A percentile compares a stretch with the other conserved stretches of the same genome.
Conservation (phyloP, 1,140 invertebrate species). For the Calycopis cecrops region DNA sequence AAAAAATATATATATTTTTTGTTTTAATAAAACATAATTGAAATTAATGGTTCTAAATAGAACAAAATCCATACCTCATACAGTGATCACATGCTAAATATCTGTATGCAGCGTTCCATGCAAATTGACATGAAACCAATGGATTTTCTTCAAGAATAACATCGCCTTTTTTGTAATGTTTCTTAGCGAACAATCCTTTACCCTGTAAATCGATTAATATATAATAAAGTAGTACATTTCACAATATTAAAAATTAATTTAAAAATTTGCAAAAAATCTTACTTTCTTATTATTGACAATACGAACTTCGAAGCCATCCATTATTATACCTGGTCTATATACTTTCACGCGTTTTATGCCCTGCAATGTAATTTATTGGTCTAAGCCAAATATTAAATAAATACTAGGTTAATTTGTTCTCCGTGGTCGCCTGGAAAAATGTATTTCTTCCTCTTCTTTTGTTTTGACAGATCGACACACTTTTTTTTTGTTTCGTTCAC, state of each 20-base stretch:
- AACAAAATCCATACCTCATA: too few relatives aligned
- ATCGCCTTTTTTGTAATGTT: constrained; percentile 83
- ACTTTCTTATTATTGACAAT: constrained; percentile 52
- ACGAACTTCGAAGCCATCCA: constrained; percentile 48
- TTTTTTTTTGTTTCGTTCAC: too few relatives aligned
- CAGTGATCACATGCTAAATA: constrained; percentile 95
- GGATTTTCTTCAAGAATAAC: constrained; percentile 92
- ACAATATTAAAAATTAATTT: neutral
- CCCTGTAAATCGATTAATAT: constrained; percentile 78
- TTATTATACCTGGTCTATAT: constrained; percentile 4
- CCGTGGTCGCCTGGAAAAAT: too few relatives aligned
- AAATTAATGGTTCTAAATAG: too few relatives aligned
- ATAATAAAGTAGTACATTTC: neutral
- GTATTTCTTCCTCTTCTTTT: too few relatives aligned
- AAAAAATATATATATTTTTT: too few relatives aligned
- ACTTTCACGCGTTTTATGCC: too few relatives aligned
- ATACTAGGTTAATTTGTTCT: too few relatives aligned
- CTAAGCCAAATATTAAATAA: too few relatives aligned
- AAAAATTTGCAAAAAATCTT: constrained; percentile 15
- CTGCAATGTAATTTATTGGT: too few relatives aligned
- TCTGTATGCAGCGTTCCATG: constrained; percentile 93
- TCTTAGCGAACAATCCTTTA: constrained; percentile 87
- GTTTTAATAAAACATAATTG: too few relatives aligned
- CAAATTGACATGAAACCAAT: constrained; percentile 92
- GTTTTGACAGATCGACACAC: too few relatives aligned